Evolutionary conservation across 1,140 invertebrate species (phyloP).

Genomic region (Danaus plexippus): DNA sequence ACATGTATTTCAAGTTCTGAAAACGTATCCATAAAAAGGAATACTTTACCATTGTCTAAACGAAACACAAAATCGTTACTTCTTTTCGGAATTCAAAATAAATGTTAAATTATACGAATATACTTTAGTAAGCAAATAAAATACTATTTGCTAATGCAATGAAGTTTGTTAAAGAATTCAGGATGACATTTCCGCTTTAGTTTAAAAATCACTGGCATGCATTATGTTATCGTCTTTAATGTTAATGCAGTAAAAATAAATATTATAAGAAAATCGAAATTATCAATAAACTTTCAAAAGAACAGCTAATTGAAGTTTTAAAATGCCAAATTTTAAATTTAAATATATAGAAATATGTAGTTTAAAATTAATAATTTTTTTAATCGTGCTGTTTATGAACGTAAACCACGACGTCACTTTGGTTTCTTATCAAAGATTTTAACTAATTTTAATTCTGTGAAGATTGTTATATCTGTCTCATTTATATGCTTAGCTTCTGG

Average conservation of each 20-base stretch:
- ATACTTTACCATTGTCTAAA: conserved; percentile 27
- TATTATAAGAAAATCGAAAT: too few species aligned
- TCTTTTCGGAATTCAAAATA: conserved; percentile 7
- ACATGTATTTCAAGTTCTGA: conserved; percentile 20
- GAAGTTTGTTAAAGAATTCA: conserved; percentile 14
- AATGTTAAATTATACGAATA: conserved; percentile 1
- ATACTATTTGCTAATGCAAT: conserved; percentile 10
- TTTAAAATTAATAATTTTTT: too few species aligned
- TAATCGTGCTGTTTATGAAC: too few species aligned
- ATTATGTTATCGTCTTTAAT: too few species aligned
- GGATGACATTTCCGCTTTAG: conserved; percentile 17
- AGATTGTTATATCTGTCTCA: not conserved
- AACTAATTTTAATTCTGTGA: too few species aligned
- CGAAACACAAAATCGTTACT: conserved; percentile 12
- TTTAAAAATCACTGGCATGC: conserved; percentile 2
- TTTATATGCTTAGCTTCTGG: not conserved
- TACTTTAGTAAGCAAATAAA: conserved; percentile 11
- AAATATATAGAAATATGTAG: too few species aligned
- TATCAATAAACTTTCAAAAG: too few species aligned
- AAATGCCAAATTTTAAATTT: too few species aligned
- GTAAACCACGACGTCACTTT: too few species aligned
- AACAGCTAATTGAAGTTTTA: too few species aligned
- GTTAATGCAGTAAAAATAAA: too few species aligned
- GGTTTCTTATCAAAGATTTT: too few species aligned
- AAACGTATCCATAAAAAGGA: not conserved